phyloP scores from a whole-genome alignment of 2,888 invertebrate species.

The Kryphioiulus occultus region DNA sequence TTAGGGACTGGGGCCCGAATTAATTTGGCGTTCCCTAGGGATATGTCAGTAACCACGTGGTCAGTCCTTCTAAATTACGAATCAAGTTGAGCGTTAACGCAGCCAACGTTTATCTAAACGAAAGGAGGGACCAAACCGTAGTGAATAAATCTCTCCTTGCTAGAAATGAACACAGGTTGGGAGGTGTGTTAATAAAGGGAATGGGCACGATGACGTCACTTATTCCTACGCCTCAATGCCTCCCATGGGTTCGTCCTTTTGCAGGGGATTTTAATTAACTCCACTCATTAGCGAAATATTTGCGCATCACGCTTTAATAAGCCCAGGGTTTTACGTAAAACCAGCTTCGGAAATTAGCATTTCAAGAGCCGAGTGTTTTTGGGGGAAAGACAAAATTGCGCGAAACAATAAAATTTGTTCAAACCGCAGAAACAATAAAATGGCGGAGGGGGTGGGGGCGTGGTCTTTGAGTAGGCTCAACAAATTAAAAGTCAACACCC shows the following conservation, averaged over 20 bases:
- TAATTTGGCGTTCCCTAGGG: too few species aligned
- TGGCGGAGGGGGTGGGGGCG: too few species aligned
- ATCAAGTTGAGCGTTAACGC: too few species aligned
- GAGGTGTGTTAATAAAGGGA: background rate
- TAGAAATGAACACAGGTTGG: background rate
- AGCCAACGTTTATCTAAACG: background rate
- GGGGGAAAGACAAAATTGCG: background rate
- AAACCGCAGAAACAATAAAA: background rate
- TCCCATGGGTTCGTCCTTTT: background rate
- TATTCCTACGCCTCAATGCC: background rate
- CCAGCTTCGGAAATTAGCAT: background rate
- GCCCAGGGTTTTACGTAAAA: too few species aligned
- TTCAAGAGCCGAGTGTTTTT: background rate
- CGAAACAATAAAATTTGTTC: background rate
- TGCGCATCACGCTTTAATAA: background rate
- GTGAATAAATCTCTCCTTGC: background rate
- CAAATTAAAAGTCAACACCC: too few species aligned
- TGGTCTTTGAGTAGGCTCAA: too few species aligned
- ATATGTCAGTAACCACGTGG: too few species aligned
- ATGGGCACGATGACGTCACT: background rate
- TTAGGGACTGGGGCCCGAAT: too few species aligned
- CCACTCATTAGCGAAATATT: background rate
- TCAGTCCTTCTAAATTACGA: too few species aligned
- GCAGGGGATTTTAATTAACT: background rate
- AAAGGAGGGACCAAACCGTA: background rate